Evolutionary conservation across 2,888 invertebrate species (phyloP).

Genomic region (Margaritifera margaritifera): DNA sequence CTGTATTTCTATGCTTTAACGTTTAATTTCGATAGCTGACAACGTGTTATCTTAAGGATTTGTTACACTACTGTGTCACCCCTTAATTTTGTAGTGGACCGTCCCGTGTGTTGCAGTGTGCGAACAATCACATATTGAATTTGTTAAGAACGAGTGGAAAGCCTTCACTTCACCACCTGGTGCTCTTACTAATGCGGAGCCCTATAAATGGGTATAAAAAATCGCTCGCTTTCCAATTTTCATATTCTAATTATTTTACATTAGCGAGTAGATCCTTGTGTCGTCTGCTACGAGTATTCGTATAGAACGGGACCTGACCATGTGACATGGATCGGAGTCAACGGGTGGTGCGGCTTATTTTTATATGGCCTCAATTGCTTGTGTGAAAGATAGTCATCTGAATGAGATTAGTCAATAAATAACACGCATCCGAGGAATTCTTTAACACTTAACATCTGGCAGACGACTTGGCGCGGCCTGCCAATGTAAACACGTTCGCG

Average conservation of each 20-base stretch:
- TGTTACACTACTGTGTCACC: constrained; percentile 18
- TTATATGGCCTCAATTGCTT: constrained; percentile 43
- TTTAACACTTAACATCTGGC: constrained; percentile 67
- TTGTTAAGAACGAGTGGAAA: constrained; percentile 33
- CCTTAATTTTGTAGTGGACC: constrained; percentile 21
- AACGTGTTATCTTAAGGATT: constrained; percentile 1
- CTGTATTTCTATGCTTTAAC: too few relatives aligned
- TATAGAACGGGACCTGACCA: constrained; percentile 11
- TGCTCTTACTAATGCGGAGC: constrained; percentile 13
- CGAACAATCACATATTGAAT: constrained; percentile 46
- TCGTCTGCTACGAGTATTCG: constrained; percentile 7
- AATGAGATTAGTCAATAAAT: constrained; percentile 68
- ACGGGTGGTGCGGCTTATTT: constrained; percentile 16
- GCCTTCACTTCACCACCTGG: constrained; percentile 41
- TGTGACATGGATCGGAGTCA: constrained; percentile 3
- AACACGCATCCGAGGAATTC: constrained; percentile 64
- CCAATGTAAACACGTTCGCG: constrained; percentile 53
- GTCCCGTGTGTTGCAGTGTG: constrained; percentile 27
- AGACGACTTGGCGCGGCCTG: constrained; percentile 53
- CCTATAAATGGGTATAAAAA: constrained; percentile 31
- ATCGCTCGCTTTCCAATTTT: constrained; percentile 41
- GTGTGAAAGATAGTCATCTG: constrained; percentile 55
- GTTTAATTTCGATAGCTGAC: too few relatives aligned
- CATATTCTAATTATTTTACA: constrained; percentile 40
- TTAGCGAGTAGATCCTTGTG: neutral